Evolutionary conservation across 2,888 invertebrate species (phyloP).

Genomic region (Prosopocoilus inquinatus): DNA sequence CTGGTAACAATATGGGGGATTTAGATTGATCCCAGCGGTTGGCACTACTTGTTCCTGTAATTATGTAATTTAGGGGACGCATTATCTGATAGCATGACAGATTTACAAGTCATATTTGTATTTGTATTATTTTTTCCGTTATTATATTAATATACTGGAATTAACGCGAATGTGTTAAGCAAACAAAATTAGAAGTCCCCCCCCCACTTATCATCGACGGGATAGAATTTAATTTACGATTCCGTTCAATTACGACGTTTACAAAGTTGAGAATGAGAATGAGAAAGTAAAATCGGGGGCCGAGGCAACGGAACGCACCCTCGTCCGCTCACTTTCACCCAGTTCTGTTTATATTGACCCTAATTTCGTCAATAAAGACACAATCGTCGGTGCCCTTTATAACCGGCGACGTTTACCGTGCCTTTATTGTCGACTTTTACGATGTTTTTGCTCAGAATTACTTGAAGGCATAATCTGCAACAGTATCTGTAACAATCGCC

Average conservation of each 20-base stretch:
- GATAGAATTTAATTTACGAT: too few species aligned
- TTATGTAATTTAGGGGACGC: constrained; percentile 9
- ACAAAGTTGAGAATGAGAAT: not conserved
- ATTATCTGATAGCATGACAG: constrained; percentile 13
- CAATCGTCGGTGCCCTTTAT: constrained; percentile 26
- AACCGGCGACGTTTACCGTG: constrained; percentile 29
- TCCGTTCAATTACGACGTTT: not conserved
- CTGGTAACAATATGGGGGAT: not conserved
- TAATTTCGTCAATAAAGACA: constrained; percentile 27
- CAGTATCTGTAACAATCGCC: too few species aligned
- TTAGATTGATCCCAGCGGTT: constrained; percentile 6
- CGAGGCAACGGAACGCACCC: not conserved
- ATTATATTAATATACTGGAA: not conserved
- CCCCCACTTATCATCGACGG: too few species aligned
- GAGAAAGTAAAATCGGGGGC: not conserved
- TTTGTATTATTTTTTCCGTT: not conserved
- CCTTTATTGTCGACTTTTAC: constrained; percentile 54
- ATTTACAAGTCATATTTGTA: constrained; percentile 10
- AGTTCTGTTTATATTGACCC: constrained; percentile 27
- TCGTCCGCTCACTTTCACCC: constrained; percentile 20
- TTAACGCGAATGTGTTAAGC: too few species aligned
- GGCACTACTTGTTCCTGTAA: constrained; percentile 14
- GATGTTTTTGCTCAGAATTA: constrained; percentile 28
- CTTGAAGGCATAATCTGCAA: not conserved
- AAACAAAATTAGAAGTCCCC: too few species aligned